These are phyloP conservation scores for Argentina silus DNA, from an alignment of 2,797 vertebrate genomes.

Conservation along the genomic window DNA sequence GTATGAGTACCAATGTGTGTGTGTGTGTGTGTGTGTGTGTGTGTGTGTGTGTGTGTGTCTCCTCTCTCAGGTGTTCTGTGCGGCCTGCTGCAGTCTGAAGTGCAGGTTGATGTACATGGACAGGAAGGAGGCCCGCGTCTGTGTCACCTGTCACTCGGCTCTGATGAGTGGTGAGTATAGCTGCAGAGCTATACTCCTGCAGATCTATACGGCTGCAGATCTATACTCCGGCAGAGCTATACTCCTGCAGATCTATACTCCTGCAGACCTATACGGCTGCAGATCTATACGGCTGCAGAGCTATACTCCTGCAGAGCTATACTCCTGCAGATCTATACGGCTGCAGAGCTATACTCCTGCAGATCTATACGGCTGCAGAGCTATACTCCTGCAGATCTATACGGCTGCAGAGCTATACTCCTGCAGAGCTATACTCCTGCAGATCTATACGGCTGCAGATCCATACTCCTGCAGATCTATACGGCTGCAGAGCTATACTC, in stretches of 20 bases:
- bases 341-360: no score
- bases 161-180: slow-evolving; percentile 88
- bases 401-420: no score
- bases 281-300: no score
- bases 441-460: background rate
- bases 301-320: no score
- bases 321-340: no score
- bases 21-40: background rate
- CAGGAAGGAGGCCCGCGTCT: slow-evolving; percentile 94
- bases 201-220: no score
- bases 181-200: background rate
- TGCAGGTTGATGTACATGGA: slow-evolving; percentile 95
- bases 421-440: background rate
- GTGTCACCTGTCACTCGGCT: slow-evolving; percentile 93
- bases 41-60: background rate
- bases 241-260: no score
- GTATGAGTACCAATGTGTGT: background rate
- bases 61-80: slow-evolving; percentile 89
- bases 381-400: background rate
- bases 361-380: no score
- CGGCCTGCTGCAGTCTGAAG: slow-evolving; percentile 92
- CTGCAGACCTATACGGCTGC: no score
- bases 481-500: no score
- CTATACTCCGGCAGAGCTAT: no score
- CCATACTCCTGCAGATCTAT: no score